These are phyloP conservation scores for Fulica atra DNA, from an alignment of 2,113 vertebrate species.

Conservation along the genomic window DNA sequence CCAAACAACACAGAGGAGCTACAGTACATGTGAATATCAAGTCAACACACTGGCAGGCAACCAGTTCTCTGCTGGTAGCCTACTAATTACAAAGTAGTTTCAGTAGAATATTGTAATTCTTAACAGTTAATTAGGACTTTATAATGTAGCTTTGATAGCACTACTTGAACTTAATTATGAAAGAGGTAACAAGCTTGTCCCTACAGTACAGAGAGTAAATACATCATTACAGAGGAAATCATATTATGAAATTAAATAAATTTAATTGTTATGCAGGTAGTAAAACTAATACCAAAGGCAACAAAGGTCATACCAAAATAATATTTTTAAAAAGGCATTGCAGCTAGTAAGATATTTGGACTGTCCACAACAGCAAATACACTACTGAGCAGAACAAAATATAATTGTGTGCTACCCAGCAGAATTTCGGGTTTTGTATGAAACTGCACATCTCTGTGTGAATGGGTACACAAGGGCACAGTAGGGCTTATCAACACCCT, in stretches of 20 bases:
- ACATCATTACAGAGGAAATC: not conserved
- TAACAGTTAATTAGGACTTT: not conserved
- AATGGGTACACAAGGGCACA: fast-evolving
- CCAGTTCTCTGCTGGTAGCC: not conserved
- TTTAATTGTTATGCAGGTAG: not conserved
- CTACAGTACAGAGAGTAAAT: not conserved
- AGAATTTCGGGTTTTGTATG: not conserved
- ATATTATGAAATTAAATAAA: not conserved
- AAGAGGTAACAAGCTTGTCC: not conserved
- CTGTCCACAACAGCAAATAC: not conserved
- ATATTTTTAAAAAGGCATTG: not conserved
- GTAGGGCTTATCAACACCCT: not conserved
- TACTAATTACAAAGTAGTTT: not conserved
- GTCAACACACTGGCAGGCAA: not conserved
- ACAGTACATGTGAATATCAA: not conserved
- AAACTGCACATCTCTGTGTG: not conserved
- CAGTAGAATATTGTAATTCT: not conserved
- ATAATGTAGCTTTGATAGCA: not conserved
- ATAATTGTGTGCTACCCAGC: too few relatives aligned
- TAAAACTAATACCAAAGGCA: not conserved
- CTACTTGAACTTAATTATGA: not conserved
- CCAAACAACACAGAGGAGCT: not conserved
- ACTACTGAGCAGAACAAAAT: not conserved
- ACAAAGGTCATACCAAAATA: not conserved
- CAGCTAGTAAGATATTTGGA: not conserved